Evolutionary conservation across 2,888 invertebrate genomes (phyloP).

Genomic region (Acholoe squamosa): DNA sequence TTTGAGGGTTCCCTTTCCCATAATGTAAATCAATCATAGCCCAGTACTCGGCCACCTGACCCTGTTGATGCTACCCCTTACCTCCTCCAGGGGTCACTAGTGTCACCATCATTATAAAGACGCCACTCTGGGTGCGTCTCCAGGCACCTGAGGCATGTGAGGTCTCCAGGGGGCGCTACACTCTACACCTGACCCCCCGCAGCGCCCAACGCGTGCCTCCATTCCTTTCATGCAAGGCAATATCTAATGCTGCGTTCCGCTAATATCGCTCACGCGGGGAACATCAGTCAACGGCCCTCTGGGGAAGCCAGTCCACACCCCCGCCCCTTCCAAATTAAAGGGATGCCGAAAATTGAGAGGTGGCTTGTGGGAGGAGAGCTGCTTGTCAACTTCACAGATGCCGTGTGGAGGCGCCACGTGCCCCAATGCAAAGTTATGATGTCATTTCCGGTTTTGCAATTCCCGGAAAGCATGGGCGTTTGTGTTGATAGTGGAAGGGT

Average conservation of each 20-base stretch:
- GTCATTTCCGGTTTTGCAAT: conserved; percentile 36
- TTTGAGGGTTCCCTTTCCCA: not conserved
- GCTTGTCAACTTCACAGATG: not conserved
- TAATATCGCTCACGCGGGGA: conserved; percentile 55
- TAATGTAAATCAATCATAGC: not conserved
- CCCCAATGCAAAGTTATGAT: conserved; percentile 19
- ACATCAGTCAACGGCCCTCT: conserved; percentile 35
- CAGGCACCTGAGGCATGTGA: conserved; percentile 22
- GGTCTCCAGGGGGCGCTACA: not conserved
- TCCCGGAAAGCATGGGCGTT: conserved; percentile 6
- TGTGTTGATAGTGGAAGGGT: not conserved
- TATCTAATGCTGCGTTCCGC: conserved; percentile 59
- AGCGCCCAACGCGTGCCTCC: conserved; percentile 25
- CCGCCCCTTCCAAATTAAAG: not conserved
- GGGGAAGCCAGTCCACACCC: not conserved
- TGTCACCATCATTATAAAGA: conserved; percentile 45
- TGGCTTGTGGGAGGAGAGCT: not conserved
- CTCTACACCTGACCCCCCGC: conserved; percentile 43
- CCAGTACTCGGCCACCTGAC: not conserved
- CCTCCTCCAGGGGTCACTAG: not conserved
- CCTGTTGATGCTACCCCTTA: not conserved
- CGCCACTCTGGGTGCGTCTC: conserved; percentile 17
- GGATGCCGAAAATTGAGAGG: conserved; percentile 38
- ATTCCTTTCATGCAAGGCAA: conserved; percentile 57
- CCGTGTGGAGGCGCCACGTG: not conserved